A percentile compares a stretch with the other conserved stretches of the same genome.
phyloP scores from a whole-genome alignment of 92 coral and sea anemone species.

The Phenganax marumi region DNA sequence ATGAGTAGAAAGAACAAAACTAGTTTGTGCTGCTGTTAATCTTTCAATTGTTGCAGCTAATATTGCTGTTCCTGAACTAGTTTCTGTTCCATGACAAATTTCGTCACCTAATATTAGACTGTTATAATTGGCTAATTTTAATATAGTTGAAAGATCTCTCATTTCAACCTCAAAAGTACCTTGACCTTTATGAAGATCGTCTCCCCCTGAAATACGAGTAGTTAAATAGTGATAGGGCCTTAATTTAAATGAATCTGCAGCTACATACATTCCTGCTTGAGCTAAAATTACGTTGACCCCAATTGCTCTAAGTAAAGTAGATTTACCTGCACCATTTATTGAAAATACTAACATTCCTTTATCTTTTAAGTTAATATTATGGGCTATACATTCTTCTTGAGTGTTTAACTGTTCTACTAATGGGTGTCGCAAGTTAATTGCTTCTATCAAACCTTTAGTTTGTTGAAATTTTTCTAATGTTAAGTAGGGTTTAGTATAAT shows the following conservation, averaged over 20 bases:
- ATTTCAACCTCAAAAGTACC: constrained; percentile 51
- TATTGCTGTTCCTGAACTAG: constrained; percentile 45
- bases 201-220: constrained; percentile 54
- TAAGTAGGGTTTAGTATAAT: constrained; percentile 42
- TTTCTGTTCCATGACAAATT: constrained; percentile 49
- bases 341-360: constrained; percentile 47
- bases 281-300: constrained; percentile 48
- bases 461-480: neutral
- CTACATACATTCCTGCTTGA: constrained; percentile 52
- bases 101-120: constrained; percentile 47
- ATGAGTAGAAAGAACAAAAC: constrained; percentile 50
- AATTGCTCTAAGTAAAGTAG: constrained; percentile 49
- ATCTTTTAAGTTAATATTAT: constrained; percentile 41
- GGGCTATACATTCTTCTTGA: constrained; percentile 49
- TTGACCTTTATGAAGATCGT: constrained; percentile 52
- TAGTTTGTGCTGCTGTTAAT: constrained; percentile 48
- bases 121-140: constrained; percentile 45
- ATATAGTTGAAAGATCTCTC: constrained; percentile 48
- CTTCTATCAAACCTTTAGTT: constrained; percentile 37
- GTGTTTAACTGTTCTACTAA: constrained; percentile 48
- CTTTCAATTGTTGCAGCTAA: constrained; percentile 49
- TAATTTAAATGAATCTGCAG: constrained; percentile 48
- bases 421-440: constrained; percentile 47
- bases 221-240: constrained; percentile 47
- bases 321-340: constrained; percentile 47